phyloP scores from a whole-genome alignment of 2,888 invertebrate genomes.

The Catotricha subobsoleta region DNA sequence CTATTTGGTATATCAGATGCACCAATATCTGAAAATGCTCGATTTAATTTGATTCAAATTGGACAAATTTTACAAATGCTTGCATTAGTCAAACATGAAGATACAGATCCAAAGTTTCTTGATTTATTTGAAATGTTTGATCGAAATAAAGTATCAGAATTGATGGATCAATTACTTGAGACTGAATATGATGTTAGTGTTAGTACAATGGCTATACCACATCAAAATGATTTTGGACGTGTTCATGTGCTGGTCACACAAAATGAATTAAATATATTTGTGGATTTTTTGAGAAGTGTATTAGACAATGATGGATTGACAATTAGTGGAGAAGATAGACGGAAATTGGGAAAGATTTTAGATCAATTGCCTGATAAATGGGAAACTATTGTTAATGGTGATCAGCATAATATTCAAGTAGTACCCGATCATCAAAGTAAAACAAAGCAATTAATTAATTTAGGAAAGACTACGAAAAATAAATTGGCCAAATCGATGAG shows the following conservation, averaged over 20 bases:
- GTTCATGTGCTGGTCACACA: constrained; percentile 50
- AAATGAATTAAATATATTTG: constrained; percentile 42
- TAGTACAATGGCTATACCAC: constrained; percentile 21
- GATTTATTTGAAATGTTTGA: constrained; percentile 71
- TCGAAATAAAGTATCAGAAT: constrained; percentile 56
- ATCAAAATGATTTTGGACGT: constrained; percentile 38
- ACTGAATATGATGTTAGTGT: constrained; percentile 27
- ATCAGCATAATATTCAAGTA: not conserved
- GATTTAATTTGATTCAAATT: constrained; percentile 78
- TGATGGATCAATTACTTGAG: constrained; percentile 48
- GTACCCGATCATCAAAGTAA: constrained; percentile 11
- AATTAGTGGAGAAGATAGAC: constrained; percentile 26
- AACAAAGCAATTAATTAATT: constrained; percentile 21
- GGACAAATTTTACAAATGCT: constrained; percentile 87
- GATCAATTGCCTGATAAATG: constrained; percentile 28
- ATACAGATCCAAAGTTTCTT: constrained; percentile 48
- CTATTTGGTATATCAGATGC: constrained; percentile 86
- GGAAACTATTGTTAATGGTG: constrained; percentile 14
- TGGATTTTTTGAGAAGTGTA: constrained; percentile 35
- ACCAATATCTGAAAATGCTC: constrained; percentile 74
- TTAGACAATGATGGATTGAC: constrained; percentile 22
- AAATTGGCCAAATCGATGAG: constrained; percentile 26
- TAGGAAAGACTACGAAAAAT: constrained; percentile 26
- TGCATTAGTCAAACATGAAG: constrained; percentile 68
- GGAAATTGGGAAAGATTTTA: constrained; percentile 31